Conservation (phyloP, 2,797 vertebrate genomes). For the Leontocebus nigricollis region DNA sequence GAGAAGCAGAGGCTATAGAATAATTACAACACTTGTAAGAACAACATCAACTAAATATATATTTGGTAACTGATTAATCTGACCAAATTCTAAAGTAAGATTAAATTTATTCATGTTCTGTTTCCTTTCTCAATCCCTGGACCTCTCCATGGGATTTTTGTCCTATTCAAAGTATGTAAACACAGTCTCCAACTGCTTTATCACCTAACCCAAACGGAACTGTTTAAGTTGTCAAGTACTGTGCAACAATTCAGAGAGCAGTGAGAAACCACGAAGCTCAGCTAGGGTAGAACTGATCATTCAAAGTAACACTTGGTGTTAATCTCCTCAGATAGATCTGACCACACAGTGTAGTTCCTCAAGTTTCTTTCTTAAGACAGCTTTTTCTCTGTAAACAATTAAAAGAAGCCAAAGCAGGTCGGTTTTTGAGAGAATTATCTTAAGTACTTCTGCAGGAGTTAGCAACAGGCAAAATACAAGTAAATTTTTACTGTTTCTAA, state of each 20-base stretch:
- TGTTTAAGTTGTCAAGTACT: background rate
- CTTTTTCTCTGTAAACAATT: background rate
- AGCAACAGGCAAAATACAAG: background rate
- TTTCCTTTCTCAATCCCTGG: background rate
- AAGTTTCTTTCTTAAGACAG: background rate
- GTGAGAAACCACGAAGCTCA: background rate
- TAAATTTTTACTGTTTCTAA: background rate
- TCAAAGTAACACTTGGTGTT: background rate
- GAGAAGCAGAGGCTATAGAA: background rate
- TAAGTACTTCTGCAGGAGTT: background rate
- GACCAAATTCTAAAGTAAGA: background rate
- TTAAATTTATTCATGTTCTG: background rate
- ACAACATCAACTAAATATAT: background rate
- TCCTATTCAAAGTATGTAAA: background rate
- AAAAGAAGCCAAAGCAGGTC: background rate
- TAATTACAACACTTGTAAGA: background rate
- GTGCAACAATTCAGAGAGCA: background rate
- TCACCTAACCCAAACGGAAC: background rate
- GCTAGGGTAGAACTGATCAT: background rate
- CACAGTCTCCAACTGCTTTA: background rate
- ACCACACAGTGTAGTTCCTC: background rate
- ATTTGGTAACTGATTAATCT: constrained; percentile 14
- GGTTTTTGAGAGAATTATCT: background rate
- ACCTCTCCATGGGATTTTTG: background rate
- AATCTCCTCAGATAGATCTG: background rate